Conservation (phyloP, 35 echinoderm and acorn worm species). For the Apostichopus californicus region DNA sequence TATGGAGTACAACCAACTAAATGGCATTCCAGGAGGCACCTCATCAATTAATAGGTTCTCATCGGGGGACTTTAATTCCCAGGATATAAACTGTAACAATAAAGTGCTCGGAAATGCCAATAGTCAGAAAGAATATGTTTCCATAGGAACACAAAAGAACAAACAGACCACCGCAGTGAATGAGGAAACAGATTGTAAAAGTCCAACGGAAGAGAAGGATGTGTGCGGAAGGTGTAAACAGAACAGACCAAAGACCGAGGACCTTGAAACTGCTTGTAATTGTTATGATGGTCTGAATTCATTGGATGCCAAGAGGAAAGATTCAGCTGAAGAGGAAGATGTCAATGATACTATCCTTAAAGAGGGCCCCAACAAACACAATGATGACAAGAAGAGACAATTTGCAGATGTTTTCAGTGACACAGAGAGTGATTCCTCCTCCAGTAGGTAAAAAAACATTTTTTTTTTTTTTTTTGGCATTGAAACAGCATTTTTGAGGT, state of each 20-base stretch:
- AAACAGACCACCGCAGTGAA: neutral
- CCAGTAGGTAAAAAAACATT: slow-evolving; percentile 53
- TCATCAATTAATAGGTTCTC: neutral
- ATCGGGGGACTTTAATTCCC: neutral
- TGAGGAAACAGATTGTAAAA: neutral
- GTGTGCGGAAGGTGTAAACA: neutral
- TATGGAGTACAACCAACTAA: slow-evolving; percentile 17
- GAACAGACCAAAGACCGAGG: neutral
- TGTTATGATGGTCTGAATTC: neutral
- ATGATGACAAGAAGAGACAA: slow-evolving; percentile 56
- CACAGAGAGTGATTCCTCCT: slow-evolving; percentile 73
- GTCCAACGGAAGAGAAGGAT: neutral
- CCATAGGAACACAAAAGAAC: slow-evolving; percentile 2
- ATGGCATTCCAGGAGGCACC: neutral
- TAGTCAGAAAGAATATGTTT: slow-evolving; percentile 14
- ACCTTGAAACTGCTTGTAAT: neutral
- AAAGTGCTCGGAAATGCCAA: neutral
- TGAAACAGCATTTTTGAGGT: no score
- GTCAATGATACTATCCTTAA: neutral
- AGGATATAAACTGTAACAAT: slow-evolving; percentile 19
- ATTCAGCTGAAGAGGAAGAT: neutral
- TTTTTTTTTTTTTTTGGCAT: no score
- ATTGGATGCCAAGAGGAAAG: neutral
- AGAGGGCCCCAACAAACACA: slow-evolving; percentile 27
- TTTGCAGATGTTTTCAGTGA: slow-evolving; percentile 94